These are phyloP conservation scores for Remorina albescens DNA, from an alignment of 2,797 vertebrate genomes.

Conservation along the genomic window DNA sequence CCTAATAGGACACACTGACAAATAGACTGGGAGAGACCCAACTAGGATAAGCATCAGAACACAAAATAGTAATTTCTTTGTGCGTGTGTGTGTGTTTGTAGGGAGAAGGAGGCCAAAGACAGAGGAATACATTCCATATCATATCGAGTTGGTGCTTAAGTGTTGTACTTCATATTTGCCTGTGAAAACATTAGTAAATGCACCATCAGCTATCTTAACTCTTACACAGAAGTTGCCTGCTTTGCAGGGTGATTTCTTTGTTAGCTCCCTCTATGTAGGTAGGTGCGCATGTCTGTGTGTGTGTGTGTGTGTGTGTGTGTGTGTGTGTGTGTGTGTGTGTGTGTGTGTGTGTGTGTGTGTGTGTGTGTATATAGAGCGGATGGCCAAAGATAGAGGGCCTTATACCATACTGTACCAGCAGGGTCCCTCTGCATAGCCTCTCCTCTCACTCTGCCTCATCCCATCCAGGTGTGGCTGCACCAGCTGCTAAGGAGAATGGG, in stretches of 20 bases:
- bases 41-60: constrained; percentile 47
- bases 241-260: constrained; percentile 64
- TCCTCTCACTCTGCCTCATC: constrained; percentile 52
- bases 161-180: constrained; percentile 38
- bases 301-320: constrained; percentile 30
- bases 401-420: constrained; percentile 38
- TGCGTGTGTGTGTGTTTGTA: constrained; percentile 38
- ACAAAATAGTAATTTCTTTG: constrained; percentile 32
- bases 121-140: too few relatives aligned
- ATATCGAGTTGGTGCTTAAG: neutral
- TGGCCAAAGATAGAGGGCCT: constrained; percentile 18
- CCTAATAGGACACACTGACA: constrained; percentile 86
- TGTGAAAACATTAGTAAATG: constrained; percentile 54
- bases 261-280: constrained; percentile 10
- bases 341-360: constrained; percentile 26
- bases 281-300: too few relatives aligned
- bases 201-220: constrained; percentile 55
- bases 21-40: constrained; percentile 72
- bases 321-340: constrained; percentile 30
- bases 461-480: constrained; percentile 85
- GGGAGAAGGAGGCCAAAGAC: too few relatives aligned
- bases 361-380: constrained; percentile 15
- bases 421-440: constrained; percentile 23
- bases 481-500: constrained; percentile 84
- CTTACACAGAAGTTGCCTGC: constrained; percentile 44